A percentile compares a stretch with the other conserved stretches of the same genome.
These are phyloP conservation scores for Genyomyrus donnyi DNA, from an alignment of 2,113 vertebrate genomes.

Conservation along the genomic window DNA sequence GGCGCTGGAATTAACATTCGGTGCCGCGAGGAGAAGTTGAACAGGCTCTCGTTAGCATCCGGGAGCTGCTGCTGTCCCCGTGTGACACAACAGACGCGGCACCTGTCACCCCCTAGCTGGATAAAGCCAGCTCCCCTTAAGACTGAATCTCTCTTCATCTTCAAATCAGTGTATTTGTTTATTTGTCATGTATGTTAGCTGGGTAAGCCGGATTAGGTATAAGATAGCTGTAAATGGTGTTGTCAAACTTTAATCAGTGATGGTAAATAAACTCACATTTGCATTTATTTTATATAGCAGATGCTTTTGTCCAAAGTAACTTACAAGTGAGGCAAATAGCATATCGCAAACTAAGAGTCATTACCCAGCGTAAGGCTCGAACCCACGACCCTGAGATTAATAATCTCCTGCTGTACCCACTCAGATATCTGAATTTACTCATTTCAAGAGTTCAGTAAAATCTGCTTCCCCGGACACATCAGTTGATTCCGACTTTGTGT, in stretches of 20 bases:
- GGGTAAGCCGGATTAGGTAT: background rate
- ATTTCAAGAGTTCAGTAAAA: background rate
- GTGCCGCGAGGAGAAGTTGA: constrained; percentile 38
- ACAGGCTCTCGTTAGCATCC: constrained; percentile 43
- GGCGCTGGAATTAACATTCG: constrained; percentile 40
- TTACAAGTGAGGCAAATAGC: background rate
- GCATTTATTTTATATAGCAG: background rate
- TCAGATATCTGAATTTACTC: background rate
- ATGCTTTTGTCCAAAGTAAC: background rate
- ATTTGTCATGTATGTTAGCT: background rate
- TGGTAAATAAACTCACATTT: background rate
- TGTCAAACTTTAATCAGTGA: constrained; percentile 17
- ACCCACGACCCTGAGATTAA: background rate
- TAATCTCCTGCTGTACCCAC: background rate
- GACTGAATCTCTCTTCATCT: background rate
- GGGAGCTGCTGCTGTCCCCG: constrained; percentile 29
- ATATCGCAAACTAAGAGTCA: background rate
- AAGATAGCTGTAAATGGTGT: background rate
- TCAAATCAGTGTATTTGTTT: background rate
- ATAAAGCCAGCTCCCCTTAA: background rate
- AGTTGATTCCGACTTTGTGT: background rate
- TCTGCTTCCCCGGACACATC: background rate
- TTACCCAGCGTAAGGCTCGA: background rate
- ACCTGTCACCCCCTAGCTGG: constrained; percentile 21
- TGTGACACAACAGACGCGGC: constrained; percentile 30